Evolutionary conservation across 2,888 invertebrate species (phyloP).

Genomic region (Dicyrtoma fusca): DNA sequence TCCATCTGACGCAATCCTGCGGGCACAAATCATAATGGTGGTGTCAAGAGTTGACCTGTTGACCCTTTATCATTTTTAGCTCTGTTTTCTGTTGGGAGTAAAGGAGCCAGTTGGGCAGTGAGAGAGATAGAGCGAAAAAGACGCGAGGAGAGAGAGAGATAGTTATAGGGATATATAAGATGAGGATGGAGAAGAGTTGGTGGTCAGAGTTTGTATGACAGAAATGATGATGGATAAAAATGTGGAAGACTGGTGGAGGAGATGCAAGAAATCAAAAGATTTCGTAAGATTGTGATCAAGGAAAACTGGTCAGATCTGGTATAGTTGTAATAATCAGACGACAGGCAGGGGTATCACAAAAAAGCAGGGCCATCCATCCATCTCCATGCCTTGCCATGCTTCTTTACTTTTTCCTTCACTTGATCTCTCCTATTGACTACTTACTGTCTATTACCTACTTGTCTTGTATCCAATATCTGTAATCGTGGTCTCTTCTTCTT

Average conservation of each 20-base stretch:
- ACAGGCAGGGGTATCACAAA: slow-evolving; percentile 36
- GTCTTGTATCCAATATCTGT: neutral
- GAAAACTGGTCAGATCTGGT: slow-evolving; percentile 48
- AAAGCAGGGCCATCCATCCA: slow-evolving; percentile 22
- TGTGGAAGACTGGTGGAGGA: slow-evolving; percentile 12
- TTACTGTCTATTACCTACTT: slow-evolving; percentile 7
- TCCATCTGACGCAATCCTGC: slow-evolving; percentile 21
- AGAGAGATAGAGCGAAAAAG: slow-evolving; percentile 14
- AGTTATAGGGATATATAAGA: too few relatives aligned
- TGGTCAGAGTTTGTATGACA: slow-evolving; percentile 13
- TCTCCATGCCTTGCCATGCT: neutral
- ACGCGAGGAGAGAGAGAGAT: too few relatives aligned
- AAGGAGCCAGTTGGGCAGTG: neutral
- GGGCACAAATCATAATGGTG: slow-evolving; percentile 14
- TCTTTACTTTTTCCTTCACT: slow-evolving; percentile 1
- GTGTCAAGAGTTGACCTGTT: slow-evolving; percentile 26
- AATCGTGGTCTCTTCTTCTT: slow-evolving; percentile 24
- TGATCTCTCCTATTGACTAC: neutral
- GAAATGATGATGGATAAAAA: slow-evolving; percentile 21
- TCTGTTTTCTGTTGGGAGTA: neutral
- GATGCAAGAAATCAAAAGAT: slow-evolving; percentile 46
- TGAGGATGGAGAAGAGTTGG: neutral
- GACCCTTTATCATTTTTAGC: slow-evolving; percentile 14
- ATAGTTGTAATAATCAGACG: slow-evolving; percentile 35
- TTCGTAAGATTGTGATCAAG: slow-evolving; percentile 50